Evolutionary conservation across 2,888 invertebrate species (phyloP).

Genomic region (Cephus rjabovi): DNA sequence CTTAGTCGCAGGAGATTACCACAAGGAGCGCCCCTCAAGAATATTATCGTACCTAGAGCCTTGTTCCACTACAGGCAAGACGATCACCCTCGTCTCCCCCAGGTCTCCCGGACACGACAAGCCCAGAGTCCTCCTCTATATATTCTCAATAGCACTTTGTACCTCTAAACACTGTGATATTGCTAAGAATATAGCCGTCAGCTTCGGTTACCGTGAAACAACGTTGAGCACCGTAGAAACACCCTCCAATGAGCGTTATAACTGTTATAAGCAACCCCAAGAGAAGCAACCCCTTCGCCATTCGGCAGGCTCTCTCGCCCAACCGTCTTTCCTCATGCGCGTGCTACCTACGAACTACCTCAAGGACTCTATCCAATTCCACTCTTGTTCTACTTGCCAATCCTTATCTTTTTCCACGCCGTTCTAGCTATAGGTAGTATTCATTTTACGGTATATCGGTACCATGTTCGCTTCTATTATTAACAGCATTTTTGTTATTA

Average conservation of each 20-base stretch:
- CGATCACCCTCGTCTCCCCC: not conserved
- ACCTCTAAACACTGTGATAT: not conserved
- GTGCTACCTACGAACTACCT: not conserved
- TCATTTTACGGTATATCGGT: not conserved
- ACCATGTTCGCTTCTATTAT: not conserved
- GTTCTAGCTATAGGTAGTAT: not conserved
- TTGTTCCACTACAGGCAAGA: conserved; percentile 26
- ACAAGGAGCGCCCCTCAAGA: conserved; percentile 36
- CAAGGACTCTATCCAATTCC: not conserved
- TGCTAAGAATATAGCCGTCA: conserved; percentile 2
- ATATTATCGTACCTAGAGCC: conserved; percentile 32
- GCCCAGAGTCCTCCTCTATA: not conserved
- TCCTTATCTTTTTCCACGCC: not conserved
- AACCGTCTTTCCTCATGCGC: not conserved
- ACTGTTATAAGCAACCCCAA: not conserved
- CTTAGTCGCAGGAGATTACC: conserved; percentile 53
- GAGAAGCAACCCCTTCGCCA: not conserved
- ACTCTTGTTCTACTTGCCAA: not conserved
- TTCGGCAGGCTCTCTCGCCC: not conserved
- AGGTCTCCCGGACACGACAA: not conserved
- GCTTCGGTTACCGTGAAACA: not conserved
- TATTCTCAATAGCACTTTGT: conserved; percentile 4
- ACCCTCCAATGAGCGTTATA: not conserved
- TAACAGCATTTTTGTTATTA: not conserved
- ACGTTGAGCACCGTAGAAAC: not conserved